A percentile compares a stretch with the other conserved stretches of the same genome.
Conservation (phyloP, 2,113 vertebrate genomes). For the Oreochromis aureus region DNA sequence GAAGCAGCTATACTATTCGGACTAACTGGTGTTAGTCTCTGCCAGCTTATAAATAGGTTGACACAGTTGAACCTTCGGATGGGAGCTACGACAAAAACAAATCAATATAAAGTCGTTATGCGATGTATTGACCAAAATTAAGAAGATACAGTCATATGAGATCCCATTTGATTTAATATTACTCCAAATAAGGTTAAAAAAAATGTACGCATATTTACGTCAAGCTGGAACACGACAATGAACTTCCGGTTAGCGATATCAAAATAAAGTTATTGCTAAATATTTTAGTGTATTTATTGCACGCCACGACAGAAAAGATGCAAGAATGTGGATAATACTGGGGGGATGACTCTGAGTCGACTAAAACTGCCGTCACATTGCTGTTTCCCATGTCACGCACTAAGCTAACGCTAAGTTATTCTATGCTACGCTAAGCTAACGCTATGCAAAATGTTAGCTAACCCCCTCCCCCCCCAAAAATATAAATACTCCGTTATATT, state of each 20-base stretch:
- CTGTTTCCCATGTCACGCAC: not conserved
- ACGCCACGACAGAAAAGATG: not conserved
- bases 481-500: not conserved
- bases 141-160: not conserved
- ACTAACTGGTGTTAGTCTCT: not conserved
- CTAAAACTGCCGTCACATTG: not conserved
- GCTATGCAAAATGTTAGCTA: not conserved
- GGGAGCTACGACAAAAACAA: not conserved
- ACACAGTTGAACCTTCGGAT: constrained; percentile 24
- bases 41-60: constrained; percentile 45
- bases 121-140: not conserved
- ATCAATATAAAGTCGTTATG: not conserved
- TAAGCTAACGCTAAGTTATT: not conserved
- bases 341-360: accelerated
- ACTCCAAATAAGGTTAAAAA: not conserved
- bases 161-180: not conserved
- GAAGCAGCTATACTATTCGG: not conserved
- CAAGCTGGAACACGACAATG: not conserved
- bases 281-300: not conserved
- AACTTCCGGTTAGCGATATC: constrained; percentile 20
- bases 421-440: constrained; percentile 23
- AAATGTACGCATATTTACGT: not conserved
- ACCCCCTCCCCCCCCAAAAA: not conserved
- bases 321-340: not conserved
- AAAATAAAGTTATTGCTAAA: constrained; percentile 11